Evolutionary conservation across 2,797 vertebrate genomes (phyloP), one percentile per base, ranked within the genome.

Genomic region (Bradypodion ventrale): DNA sequence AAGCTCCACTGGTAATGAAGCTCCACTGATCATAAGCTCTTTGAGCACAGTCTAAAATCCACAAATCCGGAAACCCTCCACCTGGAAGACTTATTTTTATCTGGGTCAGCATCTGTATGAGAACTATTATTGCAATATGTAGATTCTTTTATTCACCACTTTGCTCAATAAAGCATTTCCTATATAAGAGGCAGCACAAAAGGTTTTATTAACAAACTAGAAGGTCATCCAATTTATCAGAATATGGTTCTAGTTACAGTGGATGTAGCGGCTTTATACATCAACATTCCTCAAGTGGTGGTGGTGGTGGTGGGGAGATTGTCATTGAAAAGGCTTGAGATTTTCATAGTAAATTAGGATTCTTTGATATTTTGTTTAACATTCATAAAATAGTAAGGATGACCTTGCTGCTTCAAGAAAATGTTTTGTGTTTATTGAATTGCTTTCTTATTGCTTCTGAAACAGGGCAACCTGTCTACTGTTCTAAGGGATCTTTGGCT

Each of bases 191-290:
- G 29, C 35, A 44, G 29, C 35, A 60, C 35, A 83, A 69, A 44
- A 74, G 19, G 46, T 70, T 69, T 83, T 68, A 83, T 52, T 68
- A 68, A 68, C 27, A 68, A 52, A 80, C 65, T 9, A 69, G 78
- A 69, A 69, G 74, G 27, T 32, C 46, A 83, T 23, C 27, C 12
- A n/a, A 29, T 68, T 76, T 75, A n/a, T 83, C 49, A 59, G 73
- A 68, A 77, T 69, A 69, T 83, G 63, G 74, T 83, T 77, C 37
- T 83, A 35, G 66, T 76, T 76, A 76, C n/a, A 32, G 25, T 9
- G 29, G 74, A 76, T 83, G 62, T 59, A 83, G 35, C 13, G 29
- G 3, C 35, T 70, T 70, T 56, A 80, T 69, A 80, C 56, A 56
- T 8, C 25, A 69, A 68, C 65, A 80, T 56, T 56, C 46, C 46